Evolutionary conservation across 64 coral and sea anemone species (phyloP).

Genomic region (Anthopleura sola): DNA sequence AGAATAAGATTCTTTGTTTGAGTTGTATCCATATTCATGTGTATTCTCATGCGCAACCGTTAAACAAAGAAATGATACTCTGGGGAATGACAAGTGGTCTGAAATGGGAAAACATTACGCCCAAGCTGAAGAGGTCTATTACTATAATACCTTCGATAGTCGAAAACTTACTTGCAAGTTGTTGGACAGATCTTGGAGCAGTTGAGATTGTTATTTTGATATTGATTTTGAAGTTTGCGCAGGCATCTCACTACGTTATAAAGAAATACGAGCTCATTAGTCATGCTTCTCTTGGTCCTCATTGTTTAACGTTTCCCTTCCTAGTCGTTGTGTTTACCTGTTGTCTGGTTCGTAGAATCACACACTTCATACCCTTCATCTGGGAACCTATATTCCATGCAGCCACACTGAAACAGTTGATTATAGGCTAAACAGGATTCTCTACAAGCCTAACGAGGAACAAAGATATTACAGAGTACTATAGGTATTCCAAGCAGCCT

Average conservation of each 20-base stretch:
- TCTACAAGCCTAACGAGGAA: slow-evolving; percentile 21
- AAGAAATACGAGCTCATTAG: too few relatives aligned
- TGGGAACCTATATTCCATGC: slow-evolving; percentile 37
- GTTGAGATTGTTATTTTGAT: slow-evolving; percentile 27
- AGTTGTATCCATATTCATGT: too few relatives aligned
- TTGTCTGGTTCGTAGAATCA: background rate
- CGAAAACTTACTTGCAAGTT: slow-evolving; percentile 17
- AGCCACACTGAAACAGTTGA: background rate
- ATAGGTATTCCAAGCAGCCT: too few relatives aligned
- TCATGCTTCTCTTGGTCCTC: background rate
- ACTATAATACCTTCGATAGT: too few relatives aligned
- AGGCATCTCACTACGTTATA: background rate
- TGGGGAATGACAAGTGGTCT: too few relatives aligned
- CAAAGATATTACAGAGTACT: background rate
- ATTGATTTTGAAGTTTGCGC: slow-evolving; percentile 7
- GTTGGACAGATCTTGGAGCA: slow-evolving; percentile 19
- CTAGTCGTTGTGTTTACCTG: slow-evolving; percentile 9
- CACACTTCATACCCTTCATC: background rate
- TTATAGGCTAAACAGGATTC: slow-evolving; percentile 45
- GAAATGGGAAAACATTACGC: too few relatives aligned
- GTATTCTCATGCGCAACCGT: too few relatives aligned
- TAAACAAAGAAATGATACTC: too few relatives aligned
- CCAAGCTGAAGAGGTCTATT: too few relatives aligned
- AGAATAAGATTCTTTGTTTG: too few relatives aligned
- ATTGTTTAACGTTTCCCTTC: too few relatives aligned